These are phyloP conservation scores for Podabrus alpinus DNA, from an alignment of 2,888 invertebrate genomes.

Conservation along the genomic window DNA sequence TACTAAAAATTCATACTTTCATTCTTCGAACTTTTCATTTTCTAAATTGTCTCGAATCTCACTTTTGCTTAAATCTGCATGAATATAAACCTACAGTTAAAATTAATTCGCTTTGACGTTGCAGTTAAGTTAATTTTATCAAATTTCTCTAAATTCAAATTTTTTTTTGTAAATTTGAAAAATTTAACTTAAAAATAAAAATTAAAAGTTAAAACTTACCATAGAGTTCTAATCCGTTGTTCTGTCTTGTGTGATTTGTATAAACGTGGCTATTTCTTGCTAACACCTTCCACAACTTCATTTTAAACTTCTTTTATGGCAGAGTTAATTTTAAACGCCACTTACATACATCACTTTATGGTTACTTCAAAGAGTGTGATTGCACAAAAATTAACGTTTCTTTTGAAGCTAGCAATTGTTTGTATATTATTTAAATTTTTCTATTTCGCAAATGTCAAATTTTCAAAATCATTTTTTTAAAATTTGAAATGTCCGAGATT, in stretches of 20 bases:
- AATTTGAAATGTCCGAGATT: not conserved
- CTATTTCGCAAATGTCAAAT: not conserved
- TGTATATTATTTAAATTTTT: not conserved
- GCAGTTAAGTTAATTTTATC: too few species aligned
- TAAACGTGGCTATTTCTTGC: slow-evolving; percentile 54
- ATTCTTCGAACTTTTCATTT: too few species aligned
- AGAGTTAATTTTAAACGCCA: slow-evolving; percentile 31
- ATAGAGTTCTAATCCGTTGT: slow-evolving; percentile 45
- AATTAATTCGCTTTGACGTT: too few species aligned
- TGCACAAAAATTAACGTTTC: not conserved
- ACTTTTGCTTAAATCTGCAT: too few species aligned
- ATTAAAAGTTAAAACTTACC: slow-evolving; percentile 34
- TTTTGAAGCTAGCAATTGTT: not conserved
- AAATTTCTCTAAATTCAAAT: too few species aligned
- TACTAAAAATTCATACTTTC: too few species aligned
- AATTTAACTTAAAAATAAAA: not conserved
- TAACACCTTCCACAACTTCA: slow-evolving; percentile 56
- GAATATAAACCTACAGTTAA: too few species aligned
- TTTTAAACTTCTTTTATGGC: slow-evolving; percentile 39
- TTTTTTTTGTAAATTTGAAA: too few species aligned
- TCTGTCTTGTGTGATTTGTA: slow-evolving; percentile 39
- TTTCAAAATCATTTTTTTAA: not conserved
- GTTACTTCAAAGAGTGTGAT: not conserved
- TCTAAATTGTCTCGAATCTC: too few species aligned
- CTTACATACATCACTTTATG: slow-evolving; percentile 28